These are phyloP conservation scores for Liodrosophila aerea DNA, from an alignment of 2,888 invertebrate species.

Conservation along the genomic window DNA sequence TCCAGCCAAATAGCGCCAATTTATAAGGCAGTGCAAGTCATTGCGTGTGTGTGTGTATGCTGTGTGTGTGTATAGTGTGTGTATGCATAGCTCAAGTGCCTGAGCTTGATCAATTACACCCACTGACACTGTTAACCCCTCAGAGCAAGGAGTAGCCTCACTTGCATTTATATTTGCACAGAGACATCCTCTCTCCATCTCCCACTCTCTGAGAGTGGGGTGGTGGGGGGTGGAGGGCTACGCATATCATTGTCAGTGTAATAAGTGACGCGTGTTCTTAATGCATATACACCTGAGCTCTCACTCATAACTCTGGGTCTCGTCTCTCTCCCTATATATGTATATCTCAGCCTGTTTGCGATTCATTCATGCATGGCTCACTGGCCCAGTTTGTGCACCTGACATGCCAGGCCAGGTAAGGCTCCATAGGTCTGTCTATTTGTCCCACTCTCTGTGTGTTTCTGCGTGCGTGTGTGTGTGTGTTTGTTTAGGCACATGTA, in stretches of 20 bases:
- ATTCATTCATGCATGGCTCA: constrained; percentile 69
- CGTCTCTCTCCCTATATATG: not conserved
- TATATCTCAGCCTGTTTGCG: constrained; percentile 48
- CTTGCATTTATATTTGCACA: not conserved
- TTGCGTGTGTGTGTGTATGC: constrained; percentile 26
- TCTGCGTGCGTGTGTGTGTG: constrained; percentile 8
- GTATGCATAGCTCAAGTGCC: constrained; percentile 42
- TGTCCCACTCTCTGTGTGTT: not conserved
- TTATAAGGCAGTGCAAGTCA: constrained; percentile 63
- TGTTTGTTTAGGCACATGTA: constrained; percentile 76
- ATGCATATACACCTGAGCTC: constrained; percentile 47
- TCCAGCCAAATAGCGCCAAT: constrained; percentile 43
- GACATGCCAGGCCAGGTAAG: constrained; percentile 50
- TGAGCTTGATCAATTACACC: constrained; percentile 69
- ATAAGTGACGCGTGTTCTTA: constrained; percentile 71
- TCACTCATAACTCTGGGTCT: not conserved
- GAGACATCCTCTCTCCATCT: not conserved
- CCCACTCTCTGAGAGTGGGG: too few species aligned
- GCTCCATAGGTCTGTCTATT: constrained; percentile 4
- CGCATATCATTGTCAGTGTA: constrained; percentile 74
- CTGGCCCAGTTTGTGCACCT: constrained; percentile 49
- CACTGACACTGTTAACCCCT: constrained; percentile 58
- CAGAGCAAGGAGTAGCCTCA: constrained; percentile 1
- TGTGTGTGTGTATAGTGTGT: constrained; percentile 14
- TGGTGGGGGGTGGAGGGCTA: constrained; percentile 18